phyloP scores from a whole-genome alignment of 1,140 invertebrate genomes.

The Stenopsyche tienmushanensis region DNA sequence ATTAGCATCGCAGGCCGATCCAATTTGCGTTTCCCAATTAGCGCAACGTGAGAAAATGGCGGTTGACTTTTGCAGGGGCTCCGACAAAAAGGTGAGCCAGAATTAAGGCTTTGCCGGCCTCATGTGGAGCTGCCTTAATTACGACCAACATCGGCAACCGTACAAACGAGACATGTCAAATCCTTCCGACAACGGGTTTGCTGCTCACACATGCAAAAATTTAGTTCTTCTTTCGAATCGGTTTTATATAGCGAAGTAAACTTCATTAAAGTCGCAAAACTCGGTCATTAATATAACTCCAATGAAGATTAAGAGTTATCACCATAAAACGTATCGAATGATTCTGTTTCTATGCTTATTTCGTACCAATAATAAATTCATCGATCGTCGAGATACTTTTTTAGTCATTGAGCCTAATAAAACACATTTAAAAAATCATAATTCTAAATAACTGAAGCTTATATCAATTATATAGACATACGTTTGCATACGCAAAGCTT shows the following conservation, averaged over 20 bases:
- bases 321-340: no score
- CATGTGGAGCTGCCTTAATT: conserved; percentile 35
- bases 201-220: not conserved
- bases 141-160: conserved; percentile 22
- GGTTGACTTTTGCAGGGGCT: conserved; percentile 15
- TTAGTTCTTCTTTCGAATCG: not conserved
- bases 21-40: conserved; percentile 37
- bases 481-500: no score
- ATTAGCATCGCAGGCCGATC: conserved; percentile 2
- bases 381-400: no score
- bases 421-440: no score
- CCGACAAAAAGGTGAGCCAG: not conserved
- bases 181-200: conserved; percentile 2
- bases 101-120: conserved; percentile 16
- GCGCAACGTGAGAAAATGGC: conserved; percentile 34
- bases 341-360: no score
- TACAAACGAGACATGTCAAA: conserved; percentile 24
- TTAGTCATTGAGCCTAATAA: no score
- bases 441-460: no score
- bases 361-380: no score
- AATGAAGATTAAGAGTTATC: no score
- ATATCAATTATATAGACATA: no score
- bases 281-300: conserved; percentile 18
- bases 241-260: conserved; percentile 11
- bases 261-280: conserved; percentile 13